Evolutionary conservation across 2,797 vertebrate species (phyloP).

Genomic region (Hypotaenidia philippensis): DNA sequence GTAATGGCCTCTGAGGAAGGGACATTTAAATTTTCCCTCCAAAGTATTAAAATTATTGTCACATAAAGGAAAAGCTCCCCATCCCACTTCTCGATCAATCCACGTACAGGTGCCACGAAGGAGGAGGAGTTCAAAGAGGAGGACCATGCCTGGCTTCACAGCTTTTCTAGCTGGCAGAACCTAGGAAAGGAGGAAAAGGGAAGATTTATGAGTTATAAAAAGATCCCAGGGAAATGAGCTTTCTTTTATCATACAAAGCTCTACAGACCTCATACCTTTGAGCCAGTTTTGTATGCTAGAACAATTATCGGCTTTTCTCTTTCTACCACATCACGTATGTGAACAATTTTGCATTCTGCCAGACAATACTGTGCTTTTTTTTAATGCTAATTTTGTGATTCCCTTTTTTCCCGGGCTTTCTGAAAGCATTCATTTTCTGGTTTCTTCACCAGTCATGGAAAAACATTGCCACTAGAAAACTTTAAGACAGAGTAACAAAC

Average conservation of each 20-base stretch:
- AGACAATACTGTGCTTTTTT: neutral
- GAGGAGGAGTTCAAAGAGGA: conserved; percentile 89
- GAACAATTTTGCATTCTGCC: neutral
- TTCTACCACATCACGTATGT: neutral
- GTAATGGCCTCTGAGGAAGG: conserved; percentile 87
- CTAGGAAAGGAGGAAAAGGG: conserved; percentile 70
- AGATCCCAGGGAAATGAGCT: neutral
- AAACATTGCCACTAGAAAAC: neutral
- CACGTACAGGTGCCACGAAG: conserved; percentile 75
- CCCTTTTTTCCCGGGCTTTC: neutral
- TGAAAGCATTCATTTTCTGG: neutral
- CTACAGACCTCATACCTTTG: neutral
- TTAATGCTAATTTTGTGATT: neutral
- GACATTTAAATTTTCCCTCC: conserved; percentile 92
- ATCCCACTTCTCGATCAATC: conserved; percentile 82
- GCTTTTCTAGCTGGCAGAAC: conserved; percentile 82
- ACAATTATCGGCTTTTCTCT: neutral
- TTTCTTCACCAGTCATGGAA: neutral
- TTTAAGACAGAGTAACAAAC: neutral
- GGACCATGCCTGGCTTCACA: conserved; percentile 82
- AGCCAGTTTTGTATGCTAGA: neutral
- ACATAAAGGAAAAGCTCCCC: conserved; percentile 91
- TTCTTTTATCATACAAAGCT: neutral
- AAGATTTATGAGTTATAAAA: neutral
- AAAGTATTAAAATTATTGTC: conserved; percentile 79